Percentiles rank a stretch among this genome's conserved stretches.
Conservation (phyloP, 2,888 invertebrate species). For the Phengaris alcon region DNA sequence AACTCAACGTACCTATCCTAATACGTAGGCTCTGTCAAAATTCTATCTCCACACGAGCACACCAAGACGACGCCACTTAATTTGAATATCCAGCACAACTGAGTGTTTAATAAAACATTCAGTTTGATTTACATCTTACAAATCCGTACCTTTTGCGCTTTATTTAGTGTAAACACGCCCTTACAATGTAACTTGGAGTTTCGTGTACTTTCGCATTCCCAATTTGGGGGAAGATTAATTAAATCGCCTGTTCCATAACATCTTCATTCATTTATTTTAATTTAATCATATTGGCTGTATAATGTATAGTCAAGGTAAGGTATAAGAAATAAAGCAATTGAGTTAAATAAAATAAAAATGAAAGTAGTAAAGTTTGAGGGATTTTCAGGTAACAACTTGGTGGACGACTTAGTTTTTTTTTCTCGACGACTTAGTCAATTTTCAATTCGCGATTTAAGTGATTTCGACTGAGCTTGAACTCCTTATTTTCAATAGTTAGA, state of each 20-base stretch:
- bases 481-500: too few relatives aligned
- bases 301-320: background rate
- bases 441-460: too few relatives aligned
- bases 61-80: conserved; percentile 70
- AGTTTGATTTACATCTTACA: conserved; percentile 75
- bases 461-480: too few relatives aligned
- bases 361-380: too few relatives aligned
- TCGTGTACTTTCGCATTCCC: conserved; percentile 52
- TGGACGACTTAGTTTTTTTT: too few relatives aligned
- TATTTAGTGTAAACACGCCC: conserved; percentile 70
- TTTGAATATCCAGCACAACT: conserved; percentile 73
- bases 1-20: background rate
- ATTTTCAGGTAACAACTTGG: too few relatives aligned
- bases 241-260: conserved; percentile 29
- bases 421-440: too few relatives aligned
- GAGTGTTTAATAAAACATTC: conserved; percentile 78
- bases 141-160: conserved; percentile 73
- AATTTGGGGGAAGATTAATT: conserved; percentile 46
- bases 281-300: conserved; percentile 23
- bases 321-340: background rate
- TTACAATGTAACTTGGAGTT: conserved; percentile 50
- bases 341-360: too few relatives aligned
- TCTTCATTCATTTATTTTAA: conserved; percentile 31
- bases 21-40: conserved; percentile 26
- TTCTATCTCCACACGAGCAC: conserved; percentile 47